Conservation (phyloP, 92 coral and sea anemone genomes). For the Porites lobata region DNA sequence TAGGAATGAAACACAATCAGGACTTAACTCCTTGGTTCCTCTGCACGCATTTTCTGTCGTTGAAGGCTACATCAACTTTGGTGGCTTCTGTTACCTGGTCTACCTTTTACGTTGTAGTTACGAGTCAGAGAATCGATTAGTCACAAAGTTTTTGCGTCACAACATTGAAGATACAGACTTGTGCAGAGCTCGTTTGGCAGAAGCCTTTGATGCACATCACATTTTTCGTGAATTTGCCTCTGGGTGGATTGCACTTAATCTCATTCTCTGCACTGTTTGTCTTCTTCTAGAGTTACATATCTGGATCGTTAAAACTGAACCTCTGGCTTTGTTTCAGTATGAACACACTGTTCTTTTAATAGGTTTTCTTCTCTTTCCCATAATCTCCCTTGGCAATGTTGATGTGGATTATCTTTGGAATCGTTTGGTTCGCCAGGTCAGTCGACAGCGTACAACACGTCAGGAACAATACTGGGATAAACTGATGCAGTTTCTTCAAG, state of each 20-base stretch:
- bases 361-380: constrained; percentile 68
- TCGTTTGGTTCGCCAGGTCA: constrained; percentile 82
- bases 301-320: constrained; percentile 65
- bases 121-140: constrained; percentile 83
- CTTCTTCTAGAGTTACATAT: constrained; percentile 82
- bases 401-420: constrained; percentile 94
- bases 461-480: constrained; percentile 87
- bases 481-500: constrained; percentile 88
- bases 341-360: constrained; percentile 71
- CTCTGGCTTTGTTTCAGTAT: constrained; percentile 81
- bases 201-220: constrained; percentile 87
- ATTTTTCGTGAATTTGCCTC: constrained; percentile 89
- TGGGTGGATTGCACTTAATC: constrained; percentile 87
- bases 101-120: constrained; percentile 92
- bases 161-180: constrained; percentile 79
- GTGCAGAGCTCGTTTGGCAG: constrained; percentile 90
- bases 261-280: constrained; percentile 80
- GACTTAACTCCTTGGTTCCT: constrained; percentile 52
- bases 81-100: constrained; percentile 84
- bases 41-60: constrained; percentile 67
- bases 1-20: constrained; percentile 49
- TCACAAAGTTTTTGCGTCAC: constrained; percentile 72
- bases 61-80: constrained; percentile 85
- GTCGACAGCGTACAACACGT: constrained; percentile 75
- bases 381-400: constrained; percentile 83